These are phyloP conservation scores for Pionites leucogaster DNA, from an alignment of 2,113 vertebrate species.

Conservation along the genomic window DNA sequence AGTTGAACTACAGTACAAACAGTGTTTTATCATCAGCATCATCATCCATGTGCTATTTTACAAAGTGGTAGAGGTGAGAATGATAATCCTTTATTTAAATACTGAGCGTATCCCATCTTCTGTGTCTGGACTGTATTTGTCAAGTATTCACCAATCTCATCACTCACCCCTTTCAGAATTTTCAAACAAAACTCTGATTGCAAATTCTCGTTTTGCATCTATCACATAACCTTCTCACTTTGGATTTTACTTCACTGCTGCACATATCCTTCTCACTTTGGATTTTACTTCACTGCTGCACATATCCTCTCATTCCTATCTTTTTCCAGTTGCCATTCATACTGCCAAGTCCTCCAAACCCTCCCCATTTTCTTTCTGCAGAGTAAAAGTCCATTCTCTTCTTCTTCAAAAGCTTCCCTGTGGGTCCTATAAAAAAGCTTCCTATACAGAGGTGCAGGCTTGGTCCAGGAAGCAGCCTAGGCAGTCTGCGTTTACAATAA, in stretches of 20 bases:
- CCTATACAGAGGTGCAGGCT: background rate
- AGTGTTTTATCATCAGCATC: background rate
- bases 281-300: too few relatives aligned
- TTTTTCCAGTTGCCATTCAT: background rate
- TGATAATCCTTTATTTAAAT: background rate
- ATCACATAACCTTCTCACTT: background rate
- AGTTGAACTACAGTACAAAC: background rate
- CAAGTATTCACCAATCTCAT: rapidly evolving
- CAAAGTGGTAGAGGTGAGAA: background rate
- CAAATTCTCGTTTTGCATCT: background rate
- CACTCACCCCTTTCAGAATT: background rate
- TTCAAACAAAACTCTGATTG: background rate
- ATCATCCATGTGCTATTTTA: background rate
- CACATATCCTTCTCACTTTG: background rate
- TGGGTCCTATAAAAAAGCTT: background rate
- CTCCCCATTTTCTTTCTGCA: background rate
- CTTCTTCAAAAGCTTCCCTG: slow-evolving; percentile 42
- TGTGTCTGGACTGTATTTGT: background rate
- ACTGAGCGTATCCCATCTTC: background rate
- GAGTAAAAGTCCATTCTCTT: background rate
- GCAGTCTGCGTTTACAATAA: slow-evolving; percentile 3
- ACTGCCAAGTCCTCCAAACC: background rate
- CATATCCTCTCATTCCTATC: background rate
- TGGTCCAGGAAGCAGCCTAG: background rate
- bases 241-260: background rate